Base-by-base conservation (phyloP, 2,888 invertebrate genomes). In the Caenorhabditis doughertyi region DNA sequence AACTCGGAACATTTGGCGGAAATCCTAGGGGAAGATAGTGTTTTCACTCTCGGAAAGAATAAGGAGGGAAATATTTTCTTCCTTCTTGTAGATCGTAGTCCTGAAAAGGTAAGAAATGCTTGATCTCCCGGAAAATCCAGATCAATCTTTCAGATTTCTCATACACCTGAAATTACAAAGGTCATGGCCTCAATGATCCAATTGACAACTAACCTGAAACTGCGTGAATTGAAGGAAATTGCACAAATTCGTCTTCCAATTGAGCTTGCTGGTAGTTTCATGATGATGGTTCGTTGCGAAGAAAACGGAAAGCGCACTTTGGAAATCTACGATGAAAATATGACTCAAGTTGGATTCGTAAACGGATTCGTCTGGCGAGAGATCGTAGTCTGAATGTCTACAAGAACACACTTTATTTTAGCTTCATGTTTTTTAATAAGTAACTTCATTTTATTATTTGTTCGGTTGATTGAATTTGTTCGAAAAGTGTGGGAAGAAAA, bases 231-330 rank as follows among this genome's bases (percentile, higher is more conserved):
- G 42, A 65, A 49, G n/a, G 79, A 83, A 29, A 83, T 83, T 39
- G 83, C 56, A 44, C 62, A 74, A 74, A n/a, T 83, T 3, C 73
- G 79, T n/a, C 58, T 83, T 29, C 83, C 83, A 18, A 25, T 83
- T n/a, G 73, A 74, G 32, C 51, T 83, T 21, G 49, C 73, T 27
- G 83, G 79, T 32, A 79, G 79, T 49, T 83, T 83, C 47, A 44
- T 56, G 27, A 7, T 83, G 35, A 53, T 70, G 29, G 55, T 83
- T 7, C 60, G 73, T 8, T 83, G 73, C 23, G 70, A 64, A n/a
- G 58, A 56, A 11, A 65, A 70, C 44, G 79, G 70, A 23, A 74
- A 79, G 23, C 58, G 74, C 0, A 18, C 47, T 7, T 47, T 83
- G 11, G 74, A 83, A 18, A 49, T 83, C 27, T 83, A 60, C 29